Evolutionary conservation across 1,140 invertebrate genomes (phyloP).

Genomic region (Hyles vespertilio): DNA sequence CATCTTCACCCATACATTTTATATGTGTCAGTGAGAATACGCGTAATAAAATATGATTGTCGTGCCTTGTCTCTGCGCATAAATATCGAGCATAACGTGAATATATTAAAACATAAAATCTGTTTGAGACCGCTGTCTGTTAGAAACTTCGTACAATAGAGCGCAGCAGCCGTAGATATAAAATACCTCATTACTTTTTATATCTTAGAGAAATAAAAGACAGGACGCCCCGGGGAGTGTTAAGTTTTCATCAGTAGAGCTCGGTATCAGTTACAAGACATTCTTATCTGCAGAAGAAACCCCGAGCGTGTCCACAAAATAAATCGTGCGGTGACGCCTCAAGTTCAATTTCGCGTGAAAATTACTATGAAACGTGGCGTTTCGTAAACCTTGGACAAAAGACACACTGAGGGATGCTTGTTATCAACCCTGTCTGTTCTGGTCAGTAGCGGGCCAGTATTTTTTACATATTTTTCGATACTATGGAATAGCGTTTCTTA

Average conservation of each 20-base stretch:
- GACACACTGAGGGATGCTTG: too few relatives aligned
- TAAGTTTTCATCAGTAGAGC: constrained; percentile 42
- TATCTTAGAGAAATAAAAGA: constrained; percentile 48
- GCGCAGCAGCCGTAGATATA: constrained; percentile 41
- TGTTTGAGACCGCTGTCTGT: constrained; percentile 22
- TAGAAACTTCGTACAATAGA: constrained; percentile 46
- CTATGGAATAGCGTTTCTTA: too few relatives aligned
- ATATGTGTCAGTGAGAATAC: too few relatives aligned
- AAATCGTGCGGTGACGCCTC: constrained; percentile 51
- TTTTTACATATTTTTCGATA: too few relatives aligned
- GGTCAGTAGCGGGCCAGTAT: constrained; percentile 40
- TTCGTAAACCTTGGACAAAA: too few relatives aligned
- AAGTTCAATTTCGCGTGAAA: constrained; percentile 62
- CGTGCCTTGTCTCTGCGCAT: neutral
- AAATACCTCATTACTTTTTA: constrained; percentile 62
- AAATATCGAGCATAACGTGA: constrained; percentile 4
- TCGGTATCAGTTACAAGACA: constrained; percentile 26
- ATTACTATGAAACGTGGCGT: constrained; percentile 37
- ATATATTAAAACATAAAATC: constrained; percentile 19
- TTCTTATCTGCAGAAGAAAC: constrained; percentile 38
- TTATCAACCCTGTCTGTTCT: too few relatives aligned
- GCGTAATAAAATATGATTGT: too few relatives aligned
- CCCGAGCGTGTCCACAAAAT: constrained; percentile 50
- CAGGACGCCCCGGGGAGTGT: constrained; percentile 33
- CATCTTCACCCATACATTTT: too few relatives aligned